Percentiles rank a stretch among this genome's conserved stretches.
Evolutionary conservation across 2,113 vertebrate species (phyloP).

Genomic region (Rhipidura dahli): DNA sequence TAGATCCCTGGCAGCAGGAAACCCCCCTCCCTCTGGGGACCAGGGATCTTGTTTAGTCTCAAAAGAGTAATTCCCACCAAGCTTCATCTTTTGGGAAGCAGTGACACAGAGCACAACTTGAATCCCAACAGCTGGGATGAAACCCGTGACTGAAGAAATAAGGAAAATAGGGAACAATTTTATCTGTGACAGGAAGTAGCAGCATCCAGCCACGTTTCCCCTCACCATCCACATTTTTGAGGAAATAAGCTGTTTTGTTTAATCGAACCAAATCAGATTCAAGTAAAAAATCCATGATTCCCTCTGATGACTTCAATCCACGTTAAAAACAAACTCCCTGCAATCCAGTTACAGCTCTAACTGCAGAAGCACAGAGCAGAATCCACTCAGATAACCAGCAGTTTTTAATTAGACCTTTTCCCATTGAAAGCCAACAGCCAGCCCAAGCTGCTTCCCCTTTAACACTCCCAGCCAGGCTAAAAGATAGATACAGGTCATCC

Average conservation of each 20-base stretch:
- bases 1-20: background rate
- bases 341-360: background rate
- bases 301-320: background rate
- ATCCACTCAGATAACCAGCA: background rate
- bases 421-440: background rate
- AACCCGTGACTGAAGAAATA: background rate
- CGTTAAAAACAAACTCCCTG: background rate
- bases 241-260: background rate
- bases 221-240: background rate
- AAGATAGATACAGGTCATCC: background rate
- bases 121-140: background rate
- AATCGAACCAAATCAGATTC: background rate
- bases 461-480: background rate
- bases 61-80: background rate
- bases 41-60: background rate
- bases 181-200: rapidly evolving
- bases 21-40: background rate
- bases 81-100: background rate
- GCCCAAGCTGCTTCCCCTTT: background rate
- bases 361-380: background rate
- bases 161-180: background rate
- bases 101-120: background rate
- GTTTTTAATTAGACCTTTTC: background rate
- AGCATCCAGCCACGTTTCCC: background rate
- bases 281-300: background rate